phyloP scores from a whole-genome alignment of 2,888 invertebrate species.

The Silvanus unidentatus region DNA sequence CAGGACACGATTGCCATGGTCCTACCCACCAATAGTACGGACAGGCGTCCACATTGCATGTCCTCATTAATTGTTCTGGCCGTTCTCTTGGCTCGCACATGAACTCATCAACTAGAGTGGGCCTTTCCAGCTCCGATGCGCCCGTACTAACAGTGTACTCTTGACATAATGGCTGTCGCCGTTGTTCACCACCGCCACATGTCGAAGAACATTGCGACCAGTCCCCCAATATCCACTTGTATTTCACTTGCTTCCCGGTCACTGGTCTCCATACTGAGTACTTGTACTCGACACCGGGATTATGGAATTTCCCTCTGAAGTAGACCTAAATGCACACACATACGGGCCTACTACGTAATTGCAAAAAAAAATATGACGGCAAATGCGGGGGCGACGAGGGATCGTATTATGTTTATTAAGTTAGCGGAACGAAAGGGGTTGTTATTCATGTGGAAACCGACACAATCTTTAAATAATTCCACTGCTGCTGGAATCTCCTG shows the following conservation, averaged over 20 bases:
- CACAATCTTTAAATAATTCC: no score
- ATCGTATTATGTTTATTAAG: no score
- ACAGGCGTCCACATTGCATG: slow-evolving; percentile 62
- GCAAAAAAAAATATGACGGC: neutral
- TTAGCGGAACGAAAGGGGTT: no score
- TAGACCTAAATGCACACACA: slow-evolving; percentile 52
- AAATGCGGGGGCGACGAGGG: neutral
- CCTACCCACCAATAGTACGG: slow-evolving; percentile 83
- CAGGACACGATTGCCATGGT: slow-evolving; percentile 78
- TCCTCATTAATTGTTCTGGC: slow-evolving; percentile 56
- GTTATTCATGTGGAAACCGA: no score
- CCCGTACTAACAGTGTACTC: slow-evolving; percentile 40
- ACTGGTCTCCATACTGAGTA: slow-evolving; percentile 69
- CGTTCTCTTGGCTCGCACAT: slow-evolving; percentile 45
- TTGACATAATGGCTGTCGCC: slow-evolving; percentile 50
- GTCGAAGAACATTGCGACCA: slow-evolving; percentile 75
- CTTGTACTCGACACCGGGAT: slow-evolving; percentile 78
- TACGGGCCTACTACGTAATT: slow-evolving; percentile 5
- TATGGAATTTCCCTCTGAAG: slow-evolving; percentile 65
- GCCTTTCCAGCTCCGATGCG: slow-evolving; percentile 45
- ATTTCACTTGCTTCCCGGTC: slow-evolving; percentile 53
- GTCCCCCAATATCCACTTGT: slow-evolving; percentile 70
- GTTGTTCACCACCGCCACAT: slow-evolving; percentile 72
- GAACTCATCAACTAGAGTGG: slow-evolving; percentile 40
- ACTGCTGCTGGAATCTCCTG: no score